Evolutionary conservation across 2,113 vertebrate species (phyloP), one percentile per base, ranked within the genome.

Genomic region (Melanerpes aurifrons): DNA sequence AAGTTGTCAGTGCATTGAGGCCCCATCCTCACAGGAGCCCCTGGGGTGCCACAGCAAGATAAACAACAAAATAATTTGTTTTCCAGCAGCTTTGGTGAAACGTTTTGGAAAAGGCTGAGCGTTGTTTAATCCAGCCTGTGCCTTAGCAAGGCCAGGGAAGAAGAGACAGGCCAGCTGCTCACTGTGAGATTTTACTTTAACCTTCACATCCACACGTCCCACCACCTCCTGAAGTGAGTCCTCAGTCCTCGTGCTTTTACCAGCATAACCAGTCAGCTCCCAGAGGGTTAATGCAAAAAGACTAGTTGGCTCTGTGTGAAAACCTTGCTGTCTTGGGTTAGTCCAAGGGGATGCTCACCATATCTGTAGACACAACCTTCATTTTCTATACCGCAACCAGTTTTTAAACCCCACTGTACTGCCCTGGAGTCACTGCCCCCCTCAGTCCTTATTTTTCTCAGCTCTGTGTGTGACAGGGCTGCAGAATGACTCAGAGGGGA

Each of bases 401-500:
- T 68, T 78, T 94, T 59, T 76, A 70, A 86, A 76, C 56, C 32
- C 32, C 0, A 0, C 6, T 1, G 2, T 24, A 29, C 53, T 12
- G 6, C 1, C 17, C 78, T 7, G 18, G 37, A 75, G 74, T 28
- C 29, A 1, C 56, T 53, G 15, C 64, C 17, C 57, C n/a, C 72
- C 85, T 67, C 59, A 54, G 75, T 20, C 18, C 56, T 0, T 0
- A 1, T 71, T 66, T 10, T 43, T 15, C 66, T 50, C 25, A 0
- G 4, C 90, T 53, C 57, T 29, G 62, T 22, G 25, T 11, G 59
- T 50, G 87, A 62, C 50, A 29, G 71, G 82, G 85, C 92, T 58
- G 96, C 93, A 82, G 90, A 59, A 85, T 67, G 96, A 82, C 84
- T 89, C 93, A 67, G 63, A 75, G 59, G 53, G 87, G 59, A 29